Evolutionary conservation across 2,797 vertebrate species (phyloP).

Genomic region (Gymnoscopelus braueri): DNA sequence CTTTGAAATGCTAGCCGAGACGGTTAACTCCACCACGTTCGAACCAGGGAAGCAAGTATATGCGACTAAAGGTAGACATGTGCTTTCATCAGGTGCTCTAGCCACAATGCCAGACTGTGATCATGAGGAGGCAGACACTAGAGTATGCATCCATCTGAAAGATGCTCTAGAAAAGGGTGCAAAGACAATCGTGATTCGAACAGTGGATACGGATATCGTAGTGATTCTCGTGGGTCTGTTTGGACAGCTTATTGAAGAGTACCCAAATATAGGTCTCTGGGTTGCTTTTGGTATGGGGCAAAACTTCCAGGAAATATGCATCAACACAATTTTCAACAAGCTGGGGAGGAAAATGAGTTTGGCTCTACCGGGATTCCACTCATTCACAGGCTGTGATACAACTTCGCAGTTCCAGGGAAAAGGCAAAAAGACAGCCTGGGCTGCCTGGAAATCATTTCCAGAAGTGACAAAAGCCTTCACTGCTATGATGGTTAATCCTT

Average conservation of each 20-base stretch:
- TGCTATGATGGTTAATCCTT: constrained; percentile 4
- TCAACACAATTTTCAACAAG: constrained; percentile 4
- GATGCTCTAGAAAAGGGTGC: constrained; percentile 9
- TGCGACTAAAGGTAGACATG: too few relatives aligned
- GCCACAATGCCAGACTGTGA: too few relatives aligned
- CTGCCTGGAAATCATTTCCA: constrained; percentile 11
- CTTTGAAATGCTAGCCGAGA: background rate
- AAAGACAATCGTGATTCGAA: background rate
- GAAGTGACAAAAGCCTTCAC: constrained; percentile 4
- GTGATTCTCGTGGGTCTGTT: background rate
- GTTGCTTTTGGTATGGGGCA: constrained; percentile 1
- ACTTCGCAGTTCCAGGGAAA: background rate
- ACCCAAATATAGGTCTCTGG: background rate
- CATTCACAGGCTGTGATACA: constrained; percentile 1
- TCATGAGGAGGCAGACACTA: too few relatives aligned
- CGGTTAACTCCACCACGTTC: background rate
- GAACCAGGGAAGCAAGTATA: too few relatives aligned
- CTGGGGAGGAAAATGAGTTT: constrained; percentile 6
- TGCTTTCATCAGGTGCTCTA: too few relatives aligned
- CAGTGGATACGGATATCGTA: background rate
- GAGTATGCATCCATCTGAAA: background rate
- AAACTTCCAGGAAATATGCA: constrained; percentile 7
- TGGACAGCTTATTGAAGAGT: too few relatives aligned
- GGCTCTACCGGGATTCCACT: constrained; percentile 2
- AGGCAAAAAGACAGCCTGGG: constrained; percentile 9